Percentiles rank a stretch among this genome's conserved stretches.
These are phyloP conservation scores for Heliconius hortense DNA, from an alignment of 2,888 invertebrate genomes.

Conservation along the genomic window DNA sequence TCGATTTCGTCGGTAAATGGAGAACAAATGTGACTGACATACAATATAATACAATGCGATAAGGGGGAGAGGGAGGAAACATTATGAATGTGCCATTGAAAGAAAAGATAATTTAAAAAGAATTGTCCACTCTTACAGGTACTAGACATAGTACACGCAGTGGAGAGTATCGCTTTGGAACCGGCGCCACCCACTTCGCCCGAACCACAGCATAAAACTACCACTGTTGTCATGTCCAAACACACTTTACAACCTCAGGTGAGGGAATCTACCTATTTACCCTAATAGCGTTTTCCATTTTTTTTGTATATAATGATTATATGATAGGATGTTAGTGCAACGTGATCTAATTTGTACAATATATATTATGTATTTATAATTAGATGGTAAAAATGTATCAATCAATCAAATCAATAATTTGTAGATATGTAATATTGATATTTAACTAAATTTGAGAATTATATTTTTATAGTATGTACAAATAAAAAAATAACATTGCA, in stretches of 20 bases:
- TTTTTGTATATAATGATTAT: background rate
- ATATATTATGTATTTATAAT: background rate
- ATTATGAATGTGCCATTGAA: background rate
- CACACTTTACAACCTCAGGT: slow-evolving; percentile 91
- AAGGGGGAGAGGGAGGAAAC: too few species aligned
- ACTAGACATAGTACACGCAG: slow-evolving; percentile 94
- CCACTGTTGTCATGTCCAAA: slow-evolving; percentile 96
- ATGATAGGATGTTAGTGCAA: background rate
- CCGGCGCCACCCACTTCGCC: slow-evolving; percentile 89
- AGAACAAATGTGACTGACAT: too few species aligned
- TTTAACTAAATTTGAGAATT: background rate
- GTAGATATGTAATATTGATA: background rate
- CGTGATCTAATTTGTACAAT: background rate
- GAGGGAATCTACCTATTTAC: slow-evolving; percentile 7
- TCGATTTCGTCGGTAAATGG: too few species aligned
- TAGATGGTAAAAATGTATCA: background rate
- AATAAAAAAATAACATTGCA: too few species aligned
- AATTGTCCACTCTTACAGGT: slow-evolving; percentile 79
- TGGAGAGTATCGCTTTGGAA: slow-evolving; percentile 89
- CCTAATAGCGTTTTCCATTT: background rate
- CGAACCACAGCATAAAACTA: slow-evolving; percentile 88
- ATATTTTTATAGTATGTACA: too few species aligned
- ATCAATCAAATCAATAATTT: background rate
- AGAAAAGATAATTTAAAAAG: background rate
- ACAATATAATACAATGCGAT: too few species aligned